Evolutionary conservation across 1,140 invertebrate species (phyloP), one percentile per base, ranked within the genome.

Genomic region (Drosophila rufa): DNA sequence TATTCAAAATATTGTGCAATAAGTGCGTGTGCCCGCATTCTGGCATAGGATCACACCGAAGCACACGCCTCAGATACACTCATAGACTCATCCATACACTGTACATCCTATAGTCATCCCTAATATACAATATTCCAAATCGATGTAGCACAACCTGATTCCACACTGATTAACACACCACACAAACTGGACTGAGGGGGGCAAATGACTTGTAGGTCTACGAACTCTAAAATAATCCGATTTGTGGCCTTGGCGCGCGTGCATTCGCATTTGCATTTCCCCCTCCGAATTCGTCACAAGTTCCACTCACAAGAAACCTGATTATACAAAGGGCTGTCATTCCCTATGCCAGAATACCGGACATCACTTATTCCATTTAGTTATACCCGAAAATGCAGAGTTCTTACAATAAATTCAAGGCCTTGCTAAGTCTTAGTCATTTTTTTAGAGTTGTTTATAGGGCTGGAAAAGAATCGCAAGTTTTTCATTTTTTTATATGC

Each of bases 21-120:
- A 62, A 67, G 14, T 40, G 30, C 6, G 9, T 27, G 64, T 61
- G n/a, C 8, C 64, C 64, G 59, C 40, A 38, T 25, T 40, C 51
- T 68, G 61, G 58, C 48, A 40, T 36, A 68, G 25, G 17, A 25
- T 25, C 45, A 14, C 45, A 14, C 33, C 64, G 27, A 58, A 47
- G 45, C 48, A 50, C 25, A 30, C 27, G 15, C n/a, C 4, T 3
- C 33, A 15, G 12, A 36, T 8, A 36, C 19, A 19, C 50, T 53
- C 30, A 22, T 33, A 33, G 4, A 36, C 9, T 33, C 8, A 8
- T 33, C 30, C 5, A 30, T 30, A 30, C 27, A 30, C 7, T 30
- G 27, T 30, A 6, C 27, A 30, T 30, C 48, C 4, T 17, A 33
- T 33, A 7, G 14, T 38, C 12, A 14, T 14, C 36, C 36, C 4